Evolutionary conservation across 2,113 vertebrate species (phyloP), one percentile per base, ranked within the genome.

Genomic region (Puffinus mauretanicus): DNA sequence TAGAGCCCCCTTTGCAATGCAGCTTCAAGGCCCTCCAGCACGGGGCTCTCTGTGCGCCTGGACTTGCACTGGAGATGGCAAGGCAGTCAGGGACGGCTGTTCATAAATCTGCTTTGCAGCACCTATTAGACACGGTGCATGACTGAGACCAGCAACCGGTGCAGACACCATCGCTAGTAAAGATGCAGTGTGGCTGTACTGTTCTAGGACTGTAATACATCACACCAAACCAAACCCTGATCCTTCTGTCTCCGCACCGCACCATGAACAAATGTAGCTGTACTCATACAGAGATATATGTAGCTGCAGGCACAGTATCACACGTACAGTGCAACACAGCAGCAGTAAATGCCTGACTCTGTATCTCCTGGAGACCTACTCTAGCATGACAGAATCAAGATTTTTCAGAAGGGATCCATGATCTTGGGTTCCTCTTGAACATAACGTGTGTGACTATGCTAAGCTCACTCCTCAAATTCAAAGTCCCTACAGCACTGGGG

Each of bases 51-150:
- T 9, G 0, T 17, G 5, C 5, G 1, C 25, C 32, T 9, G 27
- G 34, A 64, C 40, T 13, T 58, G 38, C 29, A 24, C 6, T 38
- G 22, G 32, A 12, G 52, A 18, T 11, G 11, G 32, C 25, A 75
- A 75, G 22, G 62, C 30, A 27, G 14, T 5, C 65, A 46, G 55
- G 42, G 27, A 58, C 9, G 34, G 40, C 9, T 2, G 5, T 24
- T 29, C 5, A 9, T 2, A 49, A 82, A 61, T 26, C 32, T 81
- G 15, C 36, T 69, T 54, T 87, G 46, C 22, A 46, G 49, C 16
- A 57, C 3, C 29, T 42, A 6, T 70, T 29, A 17, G 34, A 22
- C 44, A 40, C 0, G 0, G 12, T 2, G 20, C 10, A 2, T 7
- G 26, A 26, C 17, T 61, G 32, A 73, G 13, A 26, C 11, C 36